Percentiles rank a stretch among this genome's conserved stretches.
phyloP scores from a whole-genome alignment of 2,888 invertebrate species.

The Ligdia adustata region DNA sequence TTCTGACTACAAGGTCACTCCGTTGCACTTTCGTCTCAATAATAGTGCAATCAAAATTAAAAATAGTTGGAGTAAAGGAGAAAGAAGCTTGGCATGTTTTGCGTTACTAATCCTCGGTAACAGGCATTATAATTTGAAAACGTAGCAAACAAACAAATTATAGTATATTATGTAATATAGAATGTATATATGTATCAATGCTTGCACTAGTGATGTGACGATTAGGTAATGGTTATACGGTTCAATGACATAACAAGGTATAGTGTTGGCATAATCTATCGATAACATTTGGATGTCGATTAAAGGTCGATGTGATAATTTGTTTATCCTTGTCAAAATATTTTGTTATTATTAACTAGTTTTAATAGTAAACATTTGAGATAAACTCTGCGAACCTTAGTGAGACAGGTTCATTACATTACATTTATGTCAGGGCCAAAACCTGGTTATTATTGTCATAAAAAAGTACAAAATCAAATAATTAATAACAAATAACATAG shows the following conservation, averaged over 20 bases:
- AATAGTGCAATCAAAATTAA: background rate
- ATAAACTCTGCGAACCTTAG: too few species aligned
- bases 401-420: too few species aligned
- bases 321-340: too few species aligned
- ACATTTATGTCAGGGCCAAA: too few species aligned
- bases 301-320: background rate
- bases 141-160: conserved; percentile 5
- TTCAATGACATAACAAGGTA: conserved; percentile 28
- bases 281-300: too few species aligned
- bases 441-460: too few species aligned
- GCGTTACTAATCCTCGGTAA: background rate
- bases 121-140: background rate
- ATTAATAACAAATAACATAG: too few species aligned
- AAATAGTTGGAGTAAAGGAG: background rate
- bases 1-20: too few species aligned
- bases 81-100: background rate
- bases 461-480: too few species aligned
- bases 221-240: conserved; percentile 26
- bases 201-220: conserved; percentile 8
- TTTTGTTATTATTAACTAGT: too few species aligned
- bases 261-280: conserved; percentile 19
- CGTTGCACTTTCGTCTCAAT: background rate
- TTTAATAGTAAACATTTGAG: too few species aligned
- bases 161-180: conserved; percentile 4
- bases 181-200: conserved; percentile 17